phyloP scores from a whole-genome alignment of 2,113 vertebrate genomes.

The Glareola pratincola region DNA sequence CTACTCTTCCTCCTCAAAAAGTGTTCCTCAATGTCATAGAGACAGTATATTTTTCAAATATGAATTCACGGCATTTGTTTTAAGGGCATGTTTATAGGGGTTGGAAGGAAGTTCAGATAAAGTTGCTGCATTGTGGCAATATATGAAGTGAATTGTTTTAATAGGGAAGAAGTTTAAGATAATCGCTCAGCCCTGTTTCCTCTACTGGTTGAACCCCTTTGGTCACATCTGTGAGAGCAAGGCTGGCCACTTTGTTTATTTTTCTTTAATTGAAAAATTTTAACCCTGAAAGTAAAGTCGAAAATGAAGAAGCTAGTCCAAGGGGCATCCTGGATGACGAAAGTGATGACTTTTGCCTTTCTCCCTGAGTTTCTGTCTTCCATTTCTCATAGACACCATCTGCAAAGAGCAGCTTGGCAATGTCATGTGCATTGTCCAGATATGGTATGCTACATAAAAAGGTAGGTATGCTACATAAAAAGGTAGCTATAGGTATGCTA shows the following conservation, averaged over 20 bases:
- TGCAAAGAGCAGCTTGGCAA: background rate
- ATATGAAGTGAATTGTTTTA: constrained; percentile 47
- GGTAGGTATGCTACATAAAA: no score
- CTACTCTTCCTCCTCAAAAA: background rate
- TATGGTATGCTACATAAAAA: no score
- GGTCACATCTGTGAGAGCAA: background rate
- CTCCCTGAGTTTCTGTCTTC: background rate
- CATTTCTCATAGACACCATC: background rate
- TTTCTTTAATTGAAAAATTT: background rate
- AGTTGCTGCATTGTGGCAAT: constrained; percentile 36
- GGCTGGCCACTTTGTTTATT: background rate
- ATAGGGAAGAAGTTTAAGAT: constrained; percentile 48
- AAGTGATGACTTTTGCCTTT: background rate
- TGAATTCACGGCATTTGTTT: constrained; percentile 15
- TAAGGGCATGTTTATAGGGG: constrained; percentile 12
- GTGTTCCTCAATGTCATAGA: background rate
- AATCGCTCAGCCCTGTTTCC: constrained; percentile 18
- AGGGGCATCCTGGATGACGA: background rate
- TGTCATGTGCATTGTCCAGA: background rate
- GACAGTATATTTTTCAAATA: background rate
- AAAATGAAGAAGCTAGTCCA: background rate
- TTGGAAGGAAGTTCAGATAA: constrained; percentile 52
- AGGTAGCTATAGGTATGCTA: no score
- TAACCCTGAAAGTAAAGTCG: background rate
- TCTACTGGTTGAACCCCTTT: constrained; percentile 5